Conservation (phyloP, 2,113 vertebrate genomes). For the Pedetes capensis region DNA sequence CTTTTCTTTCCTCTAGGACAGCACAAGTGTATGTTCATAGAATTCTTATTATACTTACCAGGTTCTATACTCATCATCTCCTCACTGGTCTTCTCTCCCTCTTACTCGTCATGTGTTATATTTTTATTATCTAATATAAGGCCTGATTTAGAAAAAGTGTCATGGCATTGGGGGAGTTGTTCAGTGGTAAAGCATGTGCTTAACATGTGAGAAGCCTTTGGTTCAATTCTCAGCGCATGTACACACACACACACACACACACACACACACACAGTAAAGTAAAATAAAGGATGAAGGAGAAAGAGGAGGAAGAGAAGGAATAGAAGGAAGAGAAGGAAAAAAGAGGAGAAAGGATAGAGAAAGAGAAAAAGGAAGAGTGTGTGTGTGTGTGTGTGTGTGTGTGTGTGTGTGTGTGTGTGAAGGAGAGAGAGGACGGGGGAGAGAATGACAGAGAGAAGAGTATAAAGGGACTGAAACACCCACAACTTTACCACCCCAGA, state of each 20-base stretch:
- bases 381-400: not conserved
- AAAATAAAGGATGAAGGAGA: too few relatives aligned
- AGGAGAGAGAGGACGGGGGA: not conserved
- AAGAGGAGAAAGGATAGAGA: too few relatives aligned
- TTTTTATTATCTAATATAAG: not conserved
- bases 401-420: not conserved
- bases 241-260: not conserved
- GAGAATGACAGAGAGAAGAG: not conserved
- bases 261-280: too few relatives aligned
- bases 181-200: not conserved
- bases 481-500: not conserved
- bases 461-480: not conserved
- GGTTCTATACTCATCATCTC: not conserved
- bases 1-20: slow-evolving; percentile 18
- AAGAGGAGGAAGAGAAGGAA: too few relatives aligned
- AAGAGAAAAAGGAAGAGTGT: not conserved
- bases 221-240: not conserved
- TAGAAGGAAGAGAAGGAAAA: not conserved
- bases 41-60: not conserved
- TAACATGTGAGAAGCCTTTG: not conserved
- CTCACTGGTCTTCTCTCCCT: not conserved
- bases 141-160: not conserved
- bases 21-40: not conserved
- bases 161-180: not conserved
- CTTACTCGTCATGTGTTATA: not conserved